phyloP scores from a whole-genome alignment of 2,113 vertebrate species.

The Peromyscus polionotus region DNA sequence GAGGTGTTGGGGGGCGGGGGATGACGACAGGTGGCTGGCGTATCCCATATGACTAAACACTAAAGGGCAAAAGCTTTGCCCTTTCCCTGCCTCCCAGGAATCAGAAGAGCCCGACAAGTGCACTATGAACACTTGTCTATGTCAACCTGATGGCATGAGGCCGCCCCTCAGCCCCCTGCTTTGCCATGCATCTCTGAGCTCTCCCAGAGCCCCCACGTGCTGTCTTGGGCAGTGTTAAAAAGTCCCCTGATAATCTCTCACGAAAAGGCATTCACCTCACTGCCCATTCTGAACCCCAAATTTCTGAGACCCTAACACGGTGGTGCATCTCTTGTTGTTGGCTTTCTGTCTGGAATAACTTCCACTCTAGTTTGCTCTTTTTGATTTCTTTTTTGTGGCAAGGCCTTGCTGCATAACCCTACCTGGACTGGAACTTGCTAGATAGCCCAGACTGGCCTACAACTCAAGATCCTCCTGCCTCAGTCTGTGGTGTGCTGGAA shows the following conservation, averaged over 20 bases:
- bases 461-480: neutral
- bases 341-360: neutral
- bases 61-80: neutral
- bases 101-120: neutral
- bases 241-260: neutral
- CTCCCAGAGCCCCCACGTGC: neutral
- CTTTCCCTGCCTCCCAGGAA: neutral
- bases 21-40: no score
- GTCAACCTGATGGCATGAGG: neutral
- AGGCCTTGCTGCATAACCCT: neutral
- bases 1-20: fast-evolving
- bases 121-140: neutral
- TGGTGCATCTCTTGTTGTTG: neutral
- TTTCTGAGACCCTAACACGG: neutral
- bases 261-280: neutral
- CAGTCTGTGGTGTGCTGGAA: neutral
- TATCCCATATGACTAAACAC: no score
- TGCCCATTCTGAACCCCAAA: neutral
- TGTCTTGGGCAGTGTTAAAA: neutral
- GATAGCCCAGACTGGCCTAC: neutral
- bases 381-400: neutral
- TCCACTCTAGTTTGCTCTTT: neutral
- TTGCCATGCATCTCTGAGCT: no score
- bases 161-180: neutral
- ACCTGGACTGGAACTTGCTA: neutral